Conservation (phyloP, 2,113 vertebrate species). For the Gallinago jamesoni region DNA sequence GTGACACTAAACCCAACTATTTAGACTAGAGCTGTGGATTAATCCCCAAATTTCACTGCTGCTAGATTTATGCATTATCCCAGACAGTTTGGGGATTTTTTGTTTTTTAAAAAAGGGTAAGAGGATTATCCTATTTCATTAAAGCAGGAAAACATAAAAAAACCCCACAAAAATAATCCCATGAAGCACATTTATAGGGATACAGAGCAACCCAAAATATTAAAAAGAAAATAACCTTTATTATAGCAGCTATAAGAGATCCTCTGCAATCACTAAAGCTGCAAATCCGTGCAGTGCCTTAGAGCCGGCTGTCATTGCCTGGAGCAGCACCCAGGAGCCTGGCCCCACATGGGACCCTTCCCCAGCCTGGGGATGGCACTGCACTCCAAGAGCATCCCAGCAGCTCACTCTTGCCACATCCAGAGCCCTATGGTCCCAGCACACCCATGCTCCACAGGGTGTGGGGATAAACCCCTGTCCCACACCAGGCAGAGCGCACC, state of each 20-base stretch:
- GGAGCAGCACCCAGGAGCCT: background rate
- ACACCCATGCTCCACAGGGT: background rate
- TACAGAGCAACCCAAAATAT: background rate
- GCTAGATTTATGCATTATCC: background rate
- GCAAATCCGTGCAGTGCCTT: background rate
- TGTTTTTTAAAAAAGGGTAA: background rate
- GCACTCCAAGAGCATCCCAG: too few species aligned
- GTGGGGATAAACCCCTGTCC: background rate
- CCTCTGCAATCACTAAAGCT: background rate
- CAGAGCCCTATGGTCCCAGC: background rate
- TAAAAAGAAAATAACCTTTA: background rate
- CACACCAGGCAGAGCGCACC: background rate
- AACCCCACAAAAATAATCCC: background rate
- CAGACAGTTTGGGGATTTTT: background rate
- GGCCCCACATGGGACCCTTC: fast-evolving
- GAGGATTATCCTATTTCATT: conserved; percentile 20
- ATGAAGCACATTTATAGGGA: background rate
- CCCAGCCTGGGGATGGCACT: too few species aligned
- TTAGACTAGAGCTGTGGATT: background rate
- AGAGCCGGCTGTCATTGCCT: fast-evolving
- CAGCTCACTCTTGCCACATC: background rate
- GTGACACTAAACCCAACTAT: background rate
- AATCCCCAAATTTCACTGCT: background rate
- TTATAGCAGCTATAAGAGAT: background rate
- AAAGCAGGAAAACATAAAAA: background rate